phyloP scores from a whole-genome alignment of 2,888 invertebrate species.

The Salpingus planirostris region DNA sequence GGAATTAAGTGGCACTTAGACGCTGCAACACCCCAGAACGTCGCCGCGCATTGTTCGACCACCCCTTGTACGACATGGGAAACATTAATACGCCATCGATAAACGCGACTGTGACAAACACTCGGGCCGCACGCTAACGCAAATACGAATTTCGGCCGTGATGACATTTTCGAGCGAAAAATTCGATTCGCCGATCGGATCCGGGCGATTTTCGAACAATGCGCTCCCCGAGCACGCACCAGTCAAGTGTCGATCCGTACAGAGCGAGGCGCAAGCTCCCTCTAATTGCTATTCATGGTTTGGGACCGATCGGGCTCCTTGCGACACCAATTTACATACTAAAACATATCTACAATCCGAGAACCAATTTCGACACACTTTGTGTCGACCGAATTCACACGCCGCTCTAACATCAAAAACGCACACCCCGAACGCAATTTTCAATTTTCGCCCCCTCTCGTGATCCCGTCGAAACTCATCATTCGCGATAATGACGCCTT shows the following conservation, averaged over 20 bases:
- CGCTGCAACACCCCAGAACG: conserved; percentile 22
- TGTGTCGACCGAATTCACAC: conserved; percentile 17
- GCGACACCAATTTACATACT: conserved; percentile 41
- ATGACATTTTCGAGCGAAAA: too few species aligned
- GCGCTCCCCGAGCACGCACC: too few species aligned
- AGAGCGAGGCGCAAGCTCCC: conserved; percentile 28
- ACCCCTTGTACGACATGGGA: conserved; percentile 13
- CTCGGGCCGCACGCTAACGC: conserved; percentile 1
- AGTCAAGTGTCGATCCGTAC: conserved; percentile 19
- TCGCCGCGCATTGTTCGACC: conserved; percentile 10
- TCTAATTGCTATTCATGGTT: conserved; percentile 42
- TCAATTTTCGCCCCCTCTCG: conserved; percentile 1
- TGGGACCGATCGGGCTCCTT: conserved; percentile 41
- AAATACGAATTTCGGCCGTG: too few species aligned
- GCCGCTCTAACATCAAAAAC: conserved; percentile 8
- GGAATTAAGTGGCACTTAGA: conserved; percentile 32
- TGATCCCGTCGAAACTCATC: too few species aligned
- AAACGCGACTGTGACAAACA: conserved; percentile 9
- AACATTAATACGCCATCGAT: conserved; percentile 12
- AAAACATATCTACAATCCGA: conserved; percentile 36
- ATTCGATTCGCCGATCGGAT: too few species aligned
- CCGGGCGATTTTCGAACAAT: too few species aligned
- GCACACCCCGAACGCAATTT: too few species aligned
- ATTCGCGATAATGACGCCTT: too few species aligned
- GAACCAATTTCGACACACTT: conserved; percentile 31